A percentile compares a stretch with the other conserved stretches of the same genome.
These are phyloP conservation scores for Drosophila eugracilis DNA, from an alignment of 1,140 invertebrate species.

Conservation along the genomic window DNA sequence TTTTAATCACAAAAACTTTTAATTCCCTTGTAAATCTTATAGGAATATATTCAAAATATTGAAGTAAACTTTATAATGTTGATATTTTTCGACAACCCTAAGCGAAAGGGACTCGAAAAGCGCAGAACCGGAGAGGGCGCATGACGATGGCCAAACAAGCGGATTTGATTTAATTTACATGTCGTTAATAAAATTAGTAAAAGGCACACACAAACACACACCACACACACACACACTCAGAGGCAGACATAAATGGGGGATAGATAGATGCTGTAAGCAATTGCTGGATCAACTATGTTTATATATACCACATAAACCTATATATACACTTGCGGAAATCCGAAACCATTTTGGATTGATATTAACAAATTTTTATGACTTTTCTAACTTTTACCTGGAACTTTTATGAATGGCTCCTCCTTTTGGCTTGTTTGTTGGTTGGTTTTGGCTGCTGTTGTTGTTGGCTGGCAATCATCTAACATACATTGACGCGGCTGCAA, in stretches of 20 bases:
- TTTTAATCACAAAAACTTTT: no score
- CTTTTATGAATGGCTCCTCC: neutral
- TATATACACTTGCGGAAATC: constrained; percentile 6
- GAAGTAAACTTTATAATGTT: neutral
- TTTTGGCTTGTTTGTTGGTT: neutral
- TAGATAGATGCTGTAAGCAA: constrained; percentile 8
- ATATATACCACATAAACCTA: no score
- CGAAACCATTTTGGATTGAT: no score
- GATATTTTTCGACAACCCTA: constrained; percentile 30
- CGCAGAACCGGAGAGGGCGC: no score
- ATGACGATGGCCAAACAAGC: constrained; percentile 27
- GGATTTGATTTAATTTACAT: constrained; percentile 80
- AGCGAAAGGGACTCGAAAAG: constrained; percentile 7
- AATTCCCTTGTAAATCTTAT: neutral
- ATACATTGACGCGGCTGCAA: constrained; percentile 10
- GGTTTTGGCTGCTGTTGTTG: neutral
- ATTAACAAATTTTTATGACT: no score
- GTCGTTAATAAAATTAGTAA: constrained; percentile 78
- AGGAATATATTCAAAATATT: neutral
- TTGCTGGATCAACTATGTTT: neutral
- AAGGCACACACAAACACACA: constrained; percentile 18
- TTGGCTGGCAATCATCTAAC: neutral
- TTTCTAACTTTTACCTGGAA: no score
- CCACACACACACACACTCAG: constrained; percentile 14
- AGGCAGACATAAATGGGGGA: constrained; percentile 11